Conservation (phyloP, 2,888 invertebrate species). For the Pemphredon lugubris region DNA sequence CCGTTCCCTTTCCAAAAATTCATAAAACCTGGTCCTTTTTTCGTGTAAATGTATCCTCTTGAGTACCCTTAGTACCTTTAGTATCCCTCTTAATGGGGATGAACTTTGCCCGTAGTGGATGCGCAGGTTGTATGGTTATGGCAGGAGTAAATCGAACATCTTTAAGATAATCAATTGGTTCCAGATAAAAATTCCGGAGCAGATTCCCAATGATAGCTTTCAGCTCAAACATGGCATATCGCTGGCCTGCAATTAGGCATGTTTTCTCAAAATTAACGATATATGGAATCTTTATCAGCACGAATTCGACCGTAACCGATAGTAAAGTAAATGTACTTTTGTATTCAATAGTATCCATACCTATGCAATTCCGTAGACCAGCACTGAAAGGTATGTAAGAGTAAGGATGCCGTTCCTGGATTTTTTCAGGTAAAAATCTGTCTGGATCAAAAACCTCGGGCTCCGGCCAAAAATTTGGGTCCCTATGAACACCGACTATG, state of each 20-base stretch:
- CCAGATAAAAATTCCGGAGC: conserved; percentile 68
- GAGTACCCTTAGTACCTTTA: too few relatives aligned
- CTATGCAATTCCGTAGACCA: conserved; percentile 87
- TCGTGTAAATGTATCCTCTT: too few relatives aligned
- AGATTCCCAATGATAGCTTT: conserved; percentile 65
- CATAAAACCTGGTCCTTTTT: too few relatives aligned
- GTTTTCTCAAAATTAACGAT: too few relatives aligned
- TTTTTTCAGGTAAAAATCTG: conserved; percentile 85
- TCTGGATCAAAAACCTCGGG: conserved; percentile 86
- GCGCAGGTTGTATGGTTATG: conserved; percentile 62
- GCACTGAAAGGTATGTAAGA: conserved; percentile 87
- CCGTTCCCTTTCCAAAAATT: too few relatives aligned
- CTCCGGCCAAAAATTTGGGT: conserved; percentile 85
- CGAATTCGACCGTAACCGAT: too few relatives aligned
- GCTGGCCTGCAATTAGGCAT: conserved; percentile 54
- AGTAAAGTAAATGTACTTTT: too few relatives aligned
- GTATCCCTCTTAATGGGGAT: too few relatives aligned
- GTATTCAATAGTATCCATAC: too few relatives aligned
- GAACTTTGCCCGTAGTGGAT: conserved; percentile 65
- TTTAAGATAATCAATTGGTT: conserved; percentile 67
- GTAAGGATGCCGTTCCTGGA: conserved; percentile 83
- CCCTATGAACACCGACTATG: conserved; percentile 82
- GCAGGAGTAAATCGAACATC: conserved; percentile 58
- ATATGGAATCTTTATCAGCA: too few relatives aligned
- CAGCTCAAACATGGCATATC: conserved; percentile 70